These are phyloP conservation scores for Oligia fasciuncula DNA, from an alignment of 2,888 invertebrate species.

Conservation along the genomic window DNA sequence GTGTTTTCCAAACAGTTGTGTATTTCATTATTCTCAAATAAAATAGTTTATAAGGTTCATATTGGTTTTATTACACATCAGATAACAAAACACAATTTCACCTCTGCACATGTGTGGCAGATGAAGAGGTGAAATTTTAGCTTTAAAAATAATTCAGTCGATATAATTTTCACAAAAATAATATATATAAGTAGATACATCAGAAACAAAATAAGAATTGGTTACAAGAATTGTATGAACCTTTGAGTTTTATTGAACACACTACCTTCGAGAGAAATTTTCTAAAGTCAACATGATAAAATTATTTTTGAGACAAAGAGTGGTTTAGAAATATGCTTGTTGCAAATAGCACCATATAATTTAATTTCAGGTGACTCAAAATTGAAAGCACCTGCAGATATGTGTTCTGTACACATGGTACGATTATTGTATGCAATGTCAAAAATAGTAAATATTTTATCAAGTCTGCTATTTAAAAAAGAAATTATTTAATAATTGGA, in stretches of 20 bases:
- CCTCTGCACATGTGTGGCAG: neutral
- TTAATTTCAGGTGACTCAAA: constrained; percentile 12
- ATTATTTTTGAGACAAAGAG: constrained; percentile 1
- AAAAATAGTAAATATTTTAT: constrained; percentile 35
- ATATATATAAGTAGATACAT: neutral
- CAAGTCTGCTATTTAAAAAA: neutral
- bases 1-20: constrained; percentile 45
- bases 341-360: constrained; percentile 12
- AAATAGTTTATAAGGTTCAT: constrained; percentile 69
- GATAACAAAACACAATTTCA: constrained; percentile 1
- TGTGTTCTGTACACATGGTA: constrained; percentile 22
- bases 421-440: constrained; percentile 10
- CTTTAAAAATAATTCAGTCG: neutral
- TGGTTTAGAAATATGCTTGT: neutral
- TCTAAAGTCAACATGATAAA: neutral
- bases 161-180: neutral
- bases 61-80: constrained; percentile 60
- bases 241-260: neutral
- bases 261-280: constrained; percentile 6
- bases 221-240: constrained; percentile 20
- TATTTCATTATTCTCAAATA: constrained; percentile 65
- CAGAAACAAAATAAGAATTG: neutral
- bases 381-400: constrained; percentile 35
- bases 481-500: neutral
- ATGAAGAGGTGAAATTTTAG: neutral